Percentiles rank a stretch among this genome's conserved stretches.
phyloP scores from a whole-genome alignment of 2,797 vertebrate genomes.

The Merluccius polli region DNA sequence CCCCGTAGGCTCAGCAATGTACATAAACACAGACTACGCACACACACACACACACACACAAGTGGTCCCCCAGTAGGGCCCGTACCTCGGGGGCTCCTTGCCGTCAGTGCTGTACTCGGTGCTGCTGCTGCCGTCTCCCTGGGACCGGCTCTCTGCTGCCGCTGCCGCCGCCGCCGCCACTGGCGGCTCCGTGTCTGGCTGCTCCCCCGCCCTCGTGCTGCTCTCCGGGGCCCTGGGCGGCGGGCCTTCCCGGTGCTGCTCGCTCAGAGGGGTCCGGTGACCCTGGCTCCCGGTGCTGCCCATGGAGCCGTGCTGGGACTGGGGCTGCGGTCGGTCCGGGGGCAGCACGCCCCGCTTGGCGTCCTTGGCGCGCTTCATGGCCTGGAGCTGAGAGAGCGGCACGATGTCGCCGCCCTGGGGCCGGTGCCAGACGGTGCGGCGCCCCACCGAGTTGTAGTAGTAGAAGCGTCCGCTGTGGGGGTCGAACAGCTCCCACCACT shows the following conservation, averaged over 20 bases:
- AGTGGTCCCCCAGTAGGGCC: neutral
- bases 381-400: slow-evolving; percentile 87
- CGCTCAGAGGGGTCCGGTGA: slow-evolving; percentile 64
- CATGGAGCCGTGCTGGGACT: slow-evolving; percentile 47
- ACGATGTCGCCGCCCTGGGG: slow-evolving; percentile 86
- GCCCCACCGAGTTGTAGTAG: slow-evolving; percentile 85
- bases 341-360: slow-evolving; percentile 42
- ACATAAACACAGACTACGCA: neutral
- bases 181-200: slow-evolving; percentile 49
- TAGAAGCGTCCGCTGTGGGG: slow-evolving; percentile 85
- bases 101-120: slow-evolving; percentile 51
- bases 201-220: slow-evolving; percentile 30
- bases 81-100: slow-evolving; percentile 79
- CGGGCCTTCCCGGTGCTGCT: slow-evolving; percentile 50
- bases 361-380: slow-evolving; percentile 78
- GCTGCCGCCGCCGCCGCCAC: slow-evolving; percentile 23
- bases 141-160: slow-evolving; percentile 48
- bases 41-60: slow-evolving; percentile 1
- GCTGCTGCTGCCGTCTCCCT: slow-evolving; percentile 67
- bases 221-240: slow-evolving; percentile 44
- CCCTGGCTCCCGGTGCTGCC: slow-evolving; percentile 66
- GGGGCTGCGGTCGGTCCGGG: neutral
- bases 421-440: slow-evolving; percentile 86
- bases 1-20: neutral
- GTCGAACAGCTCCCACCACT: slow-evolving; percentile 94